These are phyloP conservation scores for human DNA, from an alignment of 2,113 vertebrate species.

Conservation along the genomic window GRCh38 chr14:91468001-91468500, in stretches of 20 bases:
- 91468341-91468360: neutral
- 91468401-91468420: no score
- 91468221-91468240: neutral
- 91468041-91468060: neutral
- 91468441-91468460: no score
- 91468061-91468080: neutral
- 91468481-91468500: no score
- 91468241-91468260: neutral
- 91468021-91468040: neutral
- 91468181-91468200: neutral
- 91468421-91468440: no score
- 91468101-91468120: neutral
- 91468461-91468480: no score
- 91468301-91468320: neutral
- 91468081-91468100: neutral
- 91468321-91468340: neutral
- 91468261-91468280: neutral
- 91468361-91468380: no score
- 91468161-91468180: neutral
- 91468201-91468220: neutral
- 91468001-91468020: neutral
- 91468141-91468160: neutral
- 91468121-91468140: neutral
- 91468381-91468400: no score
- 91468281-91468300: neutral